Evolutionary conservation across 2,797 vertebrate genomes (phyloP), one percentile per base, ranked within the genome.

Genomic region (Galagoides demidoff): DNA sequence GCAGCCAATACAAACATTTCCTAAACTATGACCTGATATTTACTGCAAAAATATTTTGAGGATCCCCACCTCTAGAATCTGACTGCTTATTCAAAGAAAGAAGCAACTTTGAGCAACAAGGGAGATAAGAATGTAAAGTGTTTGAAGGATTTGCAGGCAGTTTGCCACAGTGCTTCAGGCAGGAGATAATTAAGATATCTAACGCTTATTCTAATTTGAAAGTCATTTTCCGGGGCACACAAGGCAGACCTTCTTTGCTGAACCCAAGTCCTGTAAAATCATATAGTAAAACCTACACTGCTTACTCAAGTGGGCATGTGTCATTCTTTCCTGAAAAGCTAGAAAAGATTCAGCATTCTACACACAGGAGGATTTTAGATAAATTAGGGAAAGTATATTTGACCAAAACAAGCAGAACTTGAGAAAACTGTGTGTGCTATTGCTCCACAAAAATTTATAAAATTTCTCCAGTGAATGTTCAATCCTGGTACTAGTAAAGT

Each of bases 41-140:
- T 55, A 88, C 12, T 63, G n/a, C 81, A 23, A 84, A 88, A 73
- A 81, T 63, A 73, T 63, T 79, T 95, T 89, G 77, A 91, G 17
- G 3, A 31, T 78, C n/a, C 74, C n/a, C 57, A 66, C 61, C 29
- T 57, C 23, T 82, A 52, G 61, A 78, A 82, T 20, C 57, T 52
- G 10, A 64, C 29, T 64, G 10, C 16, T 85, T 63, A 5, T 70
- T 88, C 63, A 73, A 83, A 95, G 7, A 77, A 68, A 49, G 14
- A 71, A 63, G 9, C 5, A 63, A 78, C 23, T 70, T 45, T 86
- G 17, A 66, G 3, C 71, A 85, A 61, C 2, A 34, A 7, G 4
- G 2, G 19, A 27, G 11, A n/a, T 43, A 88, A 31, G 7, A 14
- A 20, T 59, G 6, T 52, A 5, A 66, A 66, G 17, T 13, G 70